Conservation (phyloP, 1,140 invertebrate genomes). For the Rhyacophila brunnea region DNA sequence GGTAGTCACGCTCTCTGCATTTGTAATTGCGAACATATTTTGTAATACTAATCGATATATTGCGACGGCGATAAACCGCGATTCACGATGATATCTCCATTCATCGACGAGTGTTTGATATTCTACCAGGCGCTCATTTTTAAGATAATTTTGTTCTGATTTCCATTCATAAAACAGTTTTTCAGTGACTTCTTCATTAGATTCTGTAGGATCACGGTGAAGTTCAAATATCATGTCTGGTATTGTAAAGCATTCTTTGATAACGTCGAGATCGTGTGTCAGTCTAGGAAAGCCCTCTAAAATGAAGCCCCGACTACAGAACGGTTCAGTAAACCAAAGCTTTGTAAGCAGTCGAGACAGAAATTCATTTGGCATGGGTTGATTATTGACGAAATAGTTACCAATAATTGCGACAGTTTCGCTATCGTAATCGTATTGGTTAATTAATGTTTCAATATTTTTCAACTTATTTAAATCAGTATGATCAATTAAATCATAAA, state of each 20-base stretch:
- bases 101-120: constrained; percentile 28
- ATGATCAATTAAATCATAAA: no score
- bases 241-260: constrained; percentile 48
- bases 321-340: constrained; percentile 53
- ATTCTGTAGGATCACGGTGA: constrained; percentile 39
- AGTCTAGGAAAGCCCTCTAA: constrained; percentile 58
- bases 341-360: constrained; percentile 46
- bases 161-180: constrained; percentile 47
- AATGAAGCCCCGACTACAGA: constrained; percentile 49
- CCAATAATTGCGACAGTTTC: no score
- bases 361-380: constrained; percentile 41
- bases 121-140: constrained; percentile 19
- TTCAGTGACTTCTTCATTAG: constrained; percentile 42
- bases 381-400: constrained; percentile 48
- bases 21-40: no score
- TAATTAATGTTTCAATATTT: no score
- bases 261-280: constrained; percentile 50
- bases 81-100: constrained; percentile 34
- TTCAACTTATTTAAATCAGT: no score
- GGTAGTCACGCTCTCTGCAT: no score
- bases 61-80: constrained; percentile 34
- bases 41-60: no score
- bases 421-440: no score
- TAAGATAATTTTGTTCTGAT: constrained; percentile 40
- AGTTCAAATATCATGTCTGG: constrained; percentile 58